These are phyloP conservation scores for Ypsolopha scabrella DNA, from an alignment of 2,888 invertebrate species.

Conservation along the genomic window DNA sequence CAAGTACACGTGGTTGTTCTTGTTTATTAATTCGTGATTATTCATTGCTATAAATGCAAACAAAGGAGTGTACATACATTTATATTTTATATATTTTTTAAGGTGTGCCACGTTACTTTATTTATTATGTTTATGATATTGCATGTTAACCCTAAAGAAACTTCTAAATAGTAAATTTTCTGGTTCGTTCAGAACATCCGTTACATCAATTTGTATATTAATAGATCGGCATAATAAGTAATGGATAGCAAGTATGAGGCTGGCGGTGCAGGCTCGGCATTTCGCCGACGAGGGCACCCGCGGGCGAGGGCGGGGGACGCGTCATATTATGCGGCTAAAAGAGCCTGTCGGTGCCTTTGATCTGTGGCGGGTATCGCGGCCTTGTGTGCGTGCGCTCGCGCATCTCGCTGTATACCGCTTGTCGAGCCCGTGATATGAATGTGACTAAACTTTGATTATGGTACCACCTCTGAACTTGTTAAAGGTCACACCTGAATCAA, in stretches of 20 bases:
- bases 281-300: conserved; percentile 36
- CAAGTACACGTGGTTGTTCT: neutral
- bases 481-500: conserved; percentile 38
- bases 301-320: conserved; percentile 53
- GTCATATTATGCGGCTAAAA: conserved; percentile 71
- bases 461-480: conserved; percentile 49
- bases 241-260: conserved; percentile 62
- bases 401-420: conserved; percentile 44
- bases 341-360: conserved; percentile 70
- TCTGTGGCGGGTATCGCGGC: conserved; percentile 37
- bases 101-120: neutral
- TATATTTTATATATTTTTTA: neutral
- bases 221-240: conserved; percentile 63
- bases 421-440: conserved; percentile 63
- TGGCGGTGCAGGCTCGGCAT: conserved; percentile 27
- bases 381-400: conserved; percentile 26
- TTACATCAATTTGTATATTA: conserved; percentile 66
- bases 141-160: neutral
- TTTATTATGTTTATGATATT: too few species aligned
- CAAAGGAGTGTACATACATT: too few species aligned
- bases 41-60: neutral
- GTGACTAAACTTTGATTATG: conserved; percentile 70
- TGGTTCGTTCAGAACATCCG: conserved; percentile 35
- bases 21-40: neutral
- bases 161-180: neutral